Evolutionary conservation across 2,888 invertebrate genomes (phyloP), one percentile per base, ranked within the genome.

Genomic region (Callyntrura sp.): DNA sequence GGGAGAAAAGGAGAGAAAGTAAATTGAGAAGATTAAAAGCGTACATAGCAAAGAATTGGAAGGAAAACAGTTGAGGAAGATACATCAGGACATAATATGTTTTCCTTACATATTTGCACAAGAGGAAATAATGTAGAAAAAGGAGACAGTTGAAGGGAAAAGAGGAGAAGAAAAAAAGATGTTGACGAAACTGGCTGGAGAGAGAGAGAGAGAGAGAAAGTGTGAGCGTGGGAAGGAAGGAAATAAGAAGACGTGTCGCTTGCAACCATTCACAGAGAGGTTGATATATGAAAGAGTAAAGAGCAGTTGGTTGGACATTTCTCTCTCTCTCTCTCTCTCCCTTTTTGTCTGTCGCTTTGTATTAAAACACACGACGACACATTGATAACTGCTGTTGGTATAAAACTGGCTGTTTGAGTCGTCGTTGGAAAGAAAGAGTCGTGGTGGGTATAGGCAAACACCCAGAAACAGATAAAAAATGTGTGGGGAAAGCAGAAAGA

Each of bases 181-280:
- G 28, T 51, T 35, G 35, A 85, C 65, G 51, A 20, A 25, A 60
- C 35, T 35, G 35, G 9, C 57, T 23, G 9, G 76, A 35, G 51
- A 78, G 60, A 28, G 25, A 51, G 68, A 43, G 57, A 57, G 35
- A n/a, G n/a, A n/a, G n/a, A n/a, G n/a, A n/a, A n/a, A n/a, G 65
- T 68, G 90, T 25, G 85, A 90, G 85, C 90, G 90, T 90, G 90
- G 90, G 90, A 90, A 90, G 88, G 84, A 89, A 79, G 68, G 55
- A 78, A 78, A 55, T 55, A 78, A 78, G 78, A 55, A 28, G 78
- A 78, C 78, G 55, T 55, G 81, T 87, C 55, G 70, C 82, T 73
- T 57, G 57, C 60, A 82, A 87, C 81, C 87, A 87, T 87, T 48
- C 51, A 55, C 70, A 55, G 51, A 55, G 51, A 62, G 28, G 79